Evolutionary conservation across 2,113 vertebrate genomes (phyloP).

Genomic region (Melanerpes formicivorus): DNA sequence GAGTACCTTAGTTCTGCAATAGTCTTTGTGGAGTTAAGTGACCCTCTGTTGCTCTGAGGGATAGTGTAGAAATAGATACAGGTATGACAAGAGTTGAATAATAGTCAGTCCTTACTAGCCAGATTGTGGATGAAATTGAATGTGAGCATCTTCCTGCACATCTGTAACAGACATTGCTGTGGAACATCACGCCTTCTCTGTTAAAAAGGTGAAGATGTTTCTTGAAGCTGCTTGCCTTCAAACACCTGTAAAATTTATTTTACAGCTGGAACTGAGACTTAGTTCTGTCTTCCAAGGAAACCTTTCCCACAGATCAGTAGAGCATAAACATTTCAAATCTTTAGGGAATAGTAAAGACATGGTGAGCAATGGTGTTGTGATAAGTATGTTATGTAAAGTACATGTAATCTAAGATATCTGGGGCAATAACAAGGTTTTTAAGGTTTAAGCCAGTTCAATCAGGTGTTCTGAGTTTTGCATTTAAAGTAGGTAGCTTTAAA

Average conservation of each 20-base stretch:
- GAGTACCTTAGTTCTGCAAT: not conserved
- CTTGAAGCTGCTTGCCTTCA: not conserved
- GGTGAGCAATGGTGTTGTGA: not conserved
- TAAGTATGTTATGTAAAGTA: not conserved
- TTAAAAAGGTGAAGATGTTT: not conserved
- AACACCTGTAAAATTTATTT: not conserved
- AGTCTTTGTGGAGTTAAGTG: not conserved
- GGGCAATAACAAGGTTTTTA: not conserved
- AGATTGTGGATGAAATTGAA: not conserved
- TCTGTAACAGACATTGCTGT: not conserved
- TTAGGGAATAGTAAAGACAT: not conserved
- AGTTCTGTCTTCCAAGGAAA: not conserved
- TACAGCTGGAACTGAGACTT: not conserved
- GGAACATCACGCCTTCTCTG: not conserved
- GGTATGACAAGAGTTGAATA: not conserved
- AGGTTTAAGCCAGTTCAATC: not conserved
- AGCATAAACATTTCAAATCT: not conserved
- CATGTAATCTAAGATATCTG: not conserved
- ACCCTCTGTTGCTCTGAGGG: not conserved
- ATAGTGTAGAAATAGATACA: not conserved
- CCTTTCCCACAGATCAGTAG: not conserved
- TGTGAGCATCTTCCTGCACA: not conserved
- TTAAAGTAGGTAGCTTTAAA: not conserved
- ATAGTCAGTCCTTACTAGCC: not conserved
- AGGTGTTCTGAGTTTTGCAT: not conserved